A percentile compares a stretch with the other conserved stretches of the same genome.
These are phyloP conservation scores for Hydrozoanthus tunicans DNA, from an alignment of 64 coral and sea anemone species.

Conservation along the genomic window DNA sequence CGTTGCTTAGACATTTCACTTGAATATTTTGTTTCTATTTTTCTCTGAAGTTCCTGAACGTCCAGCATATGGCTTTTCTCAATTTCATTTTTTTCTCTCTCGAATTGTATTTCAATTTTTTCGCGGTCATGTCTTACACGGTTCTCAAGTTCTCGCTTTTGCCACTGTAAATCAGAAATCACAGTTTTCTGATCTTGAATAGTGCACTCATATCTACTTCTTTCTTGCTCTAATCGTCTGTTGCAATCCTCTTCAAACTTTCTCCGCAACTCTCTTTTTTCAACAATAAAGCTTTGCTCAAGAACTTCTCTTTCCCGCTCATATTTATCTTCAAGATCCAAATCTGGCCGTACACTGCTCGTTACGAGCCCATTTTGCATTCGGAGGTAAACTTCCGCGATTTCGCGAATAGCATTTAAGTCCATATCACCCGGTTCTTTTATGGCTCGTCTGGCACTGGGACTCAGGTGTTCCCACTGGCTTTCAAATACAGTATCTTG, in stretches of 20 bases:
- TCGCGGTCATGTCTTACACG: constrained; percentile 78
- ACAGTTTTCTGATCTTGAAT: constrained; percentile 74
- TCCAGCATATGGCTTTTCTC: constrained; percentile 77
- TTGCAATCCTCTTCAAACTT: constrained; percentile 81
- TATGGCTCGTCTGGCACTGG: constrained; percentile 20
- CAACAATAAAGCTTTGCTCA: constrained; percentile 71
- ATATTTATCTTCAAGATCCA: constrained; percentile 96
- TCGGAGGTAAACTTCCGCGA: constrained; percentile 88
- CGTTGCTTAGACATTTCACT: constrained; percentile 79
- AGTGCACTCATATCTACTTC: constrained; percentile 65
- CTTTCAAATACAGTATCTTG: constrained; percentile 35
- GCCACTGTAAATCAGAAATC: constrained; percentile 91
- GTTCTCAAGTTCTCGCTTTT: constrained; percentile 89
- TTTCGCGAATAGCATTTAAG: constrained; percentile 84
- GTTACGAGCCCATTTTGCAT: constrained; percentile 77
- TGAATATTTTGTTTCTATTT: constrained; percentile 65
- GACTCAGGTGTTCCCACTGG: constrained; percentile 47
- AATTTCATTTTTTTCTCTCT: constrained; percentile 87
- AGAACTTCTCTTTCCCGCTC: constrained; percentile 85
- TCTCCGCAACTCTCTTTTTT: constrained; percentile 78
- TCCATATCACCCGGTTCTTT: constrained; percentile 65
- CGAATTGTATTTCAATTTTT: constrained; percentile 80
- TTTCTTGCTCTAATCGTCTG: constrained; percentile 76
- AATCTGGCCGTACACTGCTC: constrained; percentile 80
- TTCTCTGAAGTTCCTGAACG: constrained; percentile 71